Evolutionary conservation across 2,888 invertebrate species (phyloP).

Genomic region (Keiferia lycopersicella): DNA sequence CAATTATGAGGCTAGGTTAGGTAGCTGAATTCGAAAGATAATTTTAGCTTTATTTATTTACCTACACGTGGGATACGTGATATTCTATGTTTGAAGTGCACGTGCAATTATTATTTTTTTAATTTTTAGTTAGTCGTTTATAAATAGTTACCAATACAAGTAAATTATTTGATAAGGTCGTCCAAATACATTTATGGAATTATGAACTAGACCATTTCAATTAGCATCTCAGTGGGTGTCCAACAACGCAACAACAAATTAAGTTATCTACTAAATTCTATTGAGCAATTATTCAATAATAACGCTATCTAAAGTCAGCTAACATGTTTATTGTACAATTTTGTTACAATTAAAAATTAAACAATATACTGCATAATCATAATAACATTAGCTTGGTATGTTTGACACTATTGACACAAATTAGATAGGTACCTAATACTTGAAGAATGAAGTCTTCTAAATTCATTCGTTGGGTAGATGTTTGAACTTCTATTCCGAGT

Average conservation of each 20-base stretch:
- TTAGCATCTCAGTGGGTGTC: constrained; percentile 53
- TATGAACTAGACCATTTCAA: constrained; percentile 45
- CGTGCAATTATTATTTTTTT: no score
- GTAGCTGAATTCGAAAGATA: no score
- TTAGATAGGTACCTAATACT: neutral
- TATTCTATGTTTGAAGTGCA: no score
- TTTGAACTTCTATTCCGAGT: no score
- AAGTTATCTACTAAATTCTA: constrained; percentile 47
- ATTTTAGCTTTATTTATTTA: no score
- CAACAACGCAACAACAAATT: constrained; percentile 41
- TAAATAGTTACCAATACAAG: neutral
- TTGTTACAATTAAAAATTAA: constrained; percentile 28
- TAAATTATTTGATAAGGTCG: neutral
- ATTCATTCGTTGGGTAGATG: no score
- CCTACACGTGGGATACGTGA: no score
- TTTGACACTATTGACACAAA: constrained; percentile 18
- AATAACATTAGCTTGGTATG: constrained; percentile 14
- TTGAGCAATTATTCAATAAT: constrained; percentile 41
- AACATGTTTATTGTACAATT: constrained; percentile 22
- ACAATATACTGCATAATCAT: constrained; percentile 12
- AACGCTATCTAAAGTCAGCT: constrained; percentile 29
- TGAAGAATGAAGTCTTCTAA: no score
- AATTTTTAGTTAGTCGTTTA: no score
- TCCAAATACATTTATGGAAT: constrained; percentile 33
- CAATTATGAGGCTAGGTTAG: no score